Percentiles rank a stretch among this genome's conserved stretches.
phyloP scores from a whole-genome alignment of 1,140 invertebrate genomes.

The Drosophila lini region DNA sequence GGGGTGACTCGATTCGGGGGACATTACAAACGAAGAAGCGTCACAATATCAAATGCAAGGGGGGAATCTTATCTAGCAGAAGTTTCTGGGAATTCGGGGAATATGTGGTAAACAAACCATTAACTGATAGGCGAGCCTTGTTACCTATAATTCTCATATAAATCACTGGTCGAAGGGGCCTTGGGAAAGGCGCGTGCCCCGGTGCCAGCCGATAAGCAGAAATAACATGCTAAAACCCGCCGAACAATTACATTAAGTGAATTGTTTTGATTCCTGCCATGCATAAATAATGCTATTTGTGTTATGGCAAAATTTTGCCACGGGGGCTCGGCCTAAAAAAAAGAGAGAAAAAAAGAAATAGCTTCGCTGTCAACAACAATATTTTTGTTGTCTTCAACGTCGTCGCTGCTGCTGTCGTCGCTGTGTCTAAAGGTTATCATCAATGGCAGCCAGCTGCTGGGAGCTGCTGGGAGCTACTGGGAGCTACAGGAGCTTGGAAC shows the following conservation, averaged over 20 bases:
- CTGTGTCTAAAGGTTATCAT: slow-evolving; percentile 61
- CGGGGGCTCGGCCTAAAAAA: slow-evolving; percentile 65
- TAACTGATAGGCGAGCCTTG: slow-evolving; percentile 57
- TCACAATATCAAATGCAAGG: slow-evolving; percentile 4
- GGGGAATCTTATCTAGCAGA: slow-evolving; percentile 47
- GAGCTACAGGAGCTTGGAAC: not conserved
- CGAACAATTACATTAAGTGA: slow-evolving; percentile 23
- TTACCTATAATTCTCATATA: slow-evolving; percentile 5
- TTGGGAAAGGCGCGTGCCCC: slow-evolving; percentile 43
- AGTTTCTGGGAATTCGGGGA: slow-evolving; percentile 37
- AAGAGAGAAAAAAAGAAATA: slow-evolving; percentile 11
- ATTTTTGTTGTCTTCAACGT: slow-evolving; percentile 42
- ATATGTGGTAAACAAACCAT: slow-evolving; percentile 71
- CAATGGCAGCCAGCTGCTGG: slow-evolving; percentile 22
- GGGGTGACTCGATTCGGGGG: slow-evolving; percentile 10
- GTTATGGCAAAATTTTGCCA: slow-evolving; percentile 35
- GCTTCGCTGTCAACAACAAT: slow-evolving; percentile 64
- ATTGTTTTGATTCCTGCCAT: slow-evolving; percentile 50
- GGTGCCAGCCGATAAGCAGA: slow-evolving; percentile 1
- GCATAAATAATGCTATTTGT: slow-evolving; percentile 51
- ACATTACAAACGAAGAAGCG: not conserved
- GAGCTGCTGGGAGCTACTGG: not conserved
- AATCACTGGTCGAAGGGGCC: slow-evolving; percentile 36
- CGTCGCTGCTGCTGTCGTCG: slow-evolving; percentile 23
- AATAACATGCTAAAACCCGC: slow-evolving; percentile 8